phyloP scores from a whole-genome alignment of 2,888 invertebrate genomes.

The Eurytoma californica region DNA sequence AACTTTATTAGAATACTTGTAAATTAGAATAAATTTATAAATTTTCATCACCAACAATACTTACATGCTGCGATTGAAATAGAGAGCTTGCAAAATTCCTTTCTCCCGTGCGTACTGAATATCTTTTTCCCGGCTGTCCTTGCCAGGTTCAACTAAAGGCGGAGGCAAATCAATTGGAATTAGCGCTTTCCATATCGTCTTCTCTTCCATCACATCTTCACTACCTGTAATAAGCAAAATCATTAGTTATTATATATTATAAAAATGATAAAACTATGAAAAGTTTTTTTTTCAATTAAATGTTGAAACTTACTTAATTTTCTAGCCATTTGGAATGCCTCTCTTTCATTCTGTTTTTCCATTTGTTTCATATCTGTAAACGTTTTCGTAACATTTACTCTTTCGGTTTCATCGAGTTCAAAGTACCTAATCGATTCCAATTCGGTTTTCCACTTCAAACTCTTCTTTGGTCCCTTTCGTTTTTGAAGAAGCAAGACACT shows the following conservation, averaged over 20 bases:
- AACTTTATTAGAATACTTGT: background rate
- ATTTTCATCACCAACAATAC: constrained; percentile 48
- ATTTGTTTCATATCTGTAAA: constrained; percentile 94
- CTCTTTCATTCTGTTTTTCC: constrained; percentile 90
- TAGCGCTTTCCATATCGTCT: constrained; percentile 85
- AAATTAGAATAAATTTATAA: background rate
- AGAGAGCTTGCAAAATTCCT: constrained; percentile 87
- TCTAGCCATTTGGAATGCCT: constrained; percentile 86
- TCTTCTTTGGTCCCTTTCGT: constrained; percentile 87
- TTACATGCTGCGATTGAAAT: constrained; percentile 85
- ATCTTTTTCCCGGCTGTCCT: constrained; percentile 89
- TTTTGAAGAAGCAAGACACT: constrained; percentile 86
- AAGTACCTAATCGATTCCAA: constrained; percentile 91
- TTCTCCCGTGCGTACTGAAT: constrained; percentile 92
- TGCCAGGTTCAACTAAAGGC: constrained; percentile 82
- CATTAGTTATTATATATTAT: background rate
- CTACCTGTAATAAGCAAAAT: constrained; percentile 60
- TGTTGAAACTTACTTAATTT: constrained; percentile 79
- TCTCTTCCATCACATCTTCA: constrained; percentile 89
- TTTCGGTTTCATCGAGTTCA: constrained; percentile 96
- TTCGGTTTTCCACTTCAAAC: constrained; percentile 89
- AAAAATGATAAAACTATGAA: constrained; percentile 2
- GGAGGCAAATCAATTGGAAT: constrained; percentile 83
- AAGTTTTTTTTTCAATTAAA: constrained; percentile 4
- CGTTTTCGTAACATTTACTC: constrained; percentile 94